Base-by-base conservation (phyloP, 2,797 vertebrate species). In the Eurystomus glaucurus region DNA sequence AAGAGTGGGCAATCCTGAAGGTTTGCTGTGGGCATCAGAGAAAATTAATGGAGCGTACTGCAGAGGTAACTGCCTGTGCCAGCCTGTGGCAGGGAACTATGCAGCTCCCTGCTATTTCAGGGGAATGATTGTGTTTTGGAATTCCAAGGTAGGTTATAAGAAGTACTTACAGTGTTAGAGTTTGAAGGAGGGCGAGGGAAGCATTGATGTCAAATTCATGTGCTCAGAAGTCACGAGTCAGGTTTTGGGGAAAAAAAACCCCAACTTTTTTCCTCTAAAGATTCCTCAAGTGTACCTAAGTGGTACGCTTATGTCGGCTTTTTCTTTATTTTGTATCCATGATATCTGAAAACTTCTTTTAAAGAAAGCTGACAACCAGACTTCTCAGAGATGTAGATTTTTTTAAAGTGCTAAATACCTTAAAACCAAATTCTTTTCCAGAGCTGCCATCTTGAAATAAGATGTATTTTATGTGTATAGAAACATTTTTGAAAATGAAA, bases 221-320 rank as follows among this genome's bases (percentile, higher is more conserved):
- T 33, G 11, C 31, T 74, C 4, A 10, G 4, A 69, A 83, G 29
- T 37, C 9, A 12, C 39, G 25, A 60, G 25, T 61, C 22, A 23
- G 6, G 33, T 45, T 26, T 7, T 2, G 0, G 2, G 16, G 3
- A 28, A 33, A 45, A 5, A 0, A 2, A 5, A 6, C 12, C 12
- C 20, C 31, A 14, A 22, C 5, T 23, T 35, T 60, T 70, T 61
- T 23, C 3, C 29, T 22, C 10, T 48, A 39, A 31, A 35, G 6
- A 26, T 88, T 85, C 23, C 14, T 72, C 20, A 57, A 15, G 9
- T 45, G 37, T 55, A 37, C 61, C 31, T 4, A 0, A 10, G 5
- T n/a, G 12, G 3, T 48, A 55, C 6, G 13, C 28, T 39, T 69
- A 4, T 14, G 35, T 33, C 45, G 33, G 10, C 16, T 55, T 22